Conservation (phyloP, 1,140 invertebrate genomes). For the Leptopilina clavipes region DNA sequence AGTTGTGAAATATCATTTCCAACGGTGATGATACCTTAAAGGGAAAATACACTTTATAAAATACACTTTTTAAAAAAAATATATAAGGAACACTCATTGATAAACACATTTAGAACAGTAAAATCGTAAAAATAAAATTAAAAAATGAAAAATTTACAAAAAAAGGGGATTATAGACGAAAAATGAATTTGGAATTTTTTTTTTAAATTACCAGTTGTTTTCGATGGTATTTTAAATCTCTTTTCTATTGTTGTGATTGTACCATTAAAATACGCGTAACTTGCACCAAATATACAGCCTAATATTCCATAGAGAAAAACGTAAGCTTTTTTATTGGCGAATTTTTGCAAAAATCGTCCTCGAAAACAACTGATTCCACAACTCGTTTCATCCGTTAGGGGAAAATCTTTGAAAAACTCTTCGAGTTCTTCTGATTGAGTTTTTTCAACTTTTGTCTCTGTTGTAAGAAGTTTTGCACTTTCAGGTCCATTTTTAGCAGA, state of each 20-base stretch:
- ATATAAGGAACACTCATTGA: too few relatives aligned
- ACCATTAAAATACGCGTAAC: conserved; percentile 85
- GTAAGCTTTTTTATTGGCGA: conserved; percentile 85
- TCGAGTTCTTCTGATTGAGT: conserved; percentile 70
- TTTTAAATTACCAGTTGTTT: conserved; percentile 78
- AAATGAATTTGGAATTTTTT: conserved; percentile 11
- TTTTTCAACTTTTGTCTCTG: conserved; percentile 59
- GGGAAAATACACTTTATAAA: conserved; percentile 23
- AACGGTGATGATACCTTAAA: conserved; percentile 81
- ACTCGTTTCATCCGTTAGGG: conserved; percentile 78
- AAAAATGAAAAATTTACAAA: too few relatives aligned
- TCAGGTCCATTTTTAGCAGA: conserved; percentile 68
- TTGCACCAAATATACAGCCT: conserved; percentile 84
- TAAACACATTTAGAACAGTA: too few relatives aligned
- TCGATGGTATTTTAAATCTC: conserved; percentile 86
- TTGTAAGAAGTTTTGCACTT: conserved; percentile 60
- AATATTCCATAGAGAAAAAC: conserved; percentile 83
- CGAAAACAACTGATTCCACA: conserved; percentile 80
- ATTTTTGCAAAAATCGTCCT: conserved; percentile 78
- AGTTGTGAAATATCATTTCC: conserved; percentile 81
- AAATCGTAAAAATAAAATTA: background rate
- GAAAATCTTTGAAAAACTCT: conserved; percentile 74
- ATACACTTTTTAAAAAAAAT: too few relatives aligned
- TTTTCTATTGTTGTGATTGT: conserved; percentile 88
- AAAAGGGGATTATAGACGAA: too few relatives aligned